Percentiles rank a stretch among this genome's conserved stretches.
phyloP scores from a whole-genome alignment of 2,113 vertebrate species.

The Neofelis nebulosa region DNA sequence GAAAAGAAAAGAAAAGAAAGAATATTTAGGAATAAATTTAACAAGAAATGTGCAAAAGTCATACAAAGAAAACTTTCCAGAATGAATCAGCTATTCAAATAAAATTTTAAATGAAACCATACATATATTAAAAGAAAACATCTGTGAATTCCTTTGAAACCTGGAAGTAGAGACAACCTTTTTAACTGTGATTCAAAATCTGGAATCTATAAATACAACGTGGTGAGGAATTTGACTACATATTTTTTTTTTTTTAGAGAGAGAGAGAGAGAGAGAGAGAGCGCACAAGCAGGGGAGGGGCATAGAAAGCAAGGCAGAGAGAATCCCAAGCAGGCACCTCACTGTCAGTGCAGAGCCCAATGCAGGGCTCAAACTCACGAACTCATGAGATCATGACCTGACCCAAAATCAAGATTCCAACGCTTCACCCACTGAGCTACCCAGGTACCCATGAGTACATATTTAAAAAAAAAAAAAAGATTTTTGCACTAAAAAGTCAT shows the following conservation, averaged over 20 bases:
- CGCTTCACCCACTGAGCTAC: no score
- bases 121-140: neutral
- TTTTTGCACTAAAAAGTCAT: neutral
- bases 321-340: no score
- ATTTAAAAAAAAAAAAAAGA: neutral
- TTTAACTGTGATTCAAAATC: constrained; percentile 20
- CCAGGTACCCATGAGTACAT: no score
- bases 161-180: neutral
- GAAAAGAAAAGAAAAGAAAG: neutral
- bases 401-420: no score
- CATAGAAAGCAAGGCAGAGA: no score
- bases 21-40: neutral
- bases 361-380: no score
- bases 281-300: no score
- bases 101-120: neutral
- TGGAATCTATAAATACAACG: neutral
- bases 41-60: neutral
- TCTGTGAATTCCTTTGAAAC: neutral
- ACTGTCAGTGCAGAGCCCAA: no score
- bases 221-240: neutral
- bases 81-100: neutral
- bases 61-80: neutral
- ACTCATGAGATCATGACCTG: no score
- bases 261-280: no score
- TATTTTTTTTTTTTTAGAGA: neutral